These are phyloP conservation scores for Mystacornis crossleyi DNA, from an alignment of 2,113 vertebrate species.

Conservation along the genomic window DNA sequence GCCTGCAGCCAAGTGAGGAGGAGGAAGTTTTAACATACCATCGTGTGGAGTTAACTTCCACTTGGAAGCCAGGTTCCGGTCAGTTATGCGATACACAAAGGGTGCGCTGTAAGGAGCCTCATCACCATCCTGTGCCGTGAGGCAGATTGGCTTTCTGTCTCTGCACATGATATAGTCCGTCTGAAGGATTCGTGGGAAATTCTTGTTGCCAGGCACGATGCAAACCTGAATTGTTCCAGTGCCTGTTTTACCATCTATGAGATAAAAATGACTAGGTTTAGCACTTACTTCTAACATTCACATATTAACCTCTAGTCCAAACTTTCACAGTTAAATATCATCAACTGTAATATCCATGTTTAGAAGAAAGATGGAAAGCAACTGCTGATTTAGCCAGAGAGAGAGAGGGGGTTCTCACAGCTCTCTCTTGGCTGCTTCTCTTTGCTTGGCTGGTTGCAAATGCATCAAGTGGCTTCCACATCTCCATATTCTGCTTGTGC, in stretches of 20 bases:
- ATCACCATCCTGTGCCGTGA: constrained; percentile 78
- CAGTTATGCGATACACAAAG: constrained; percentile 75
- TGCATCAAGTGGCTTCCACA: neutral
- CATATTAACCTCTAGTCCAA: neutral
- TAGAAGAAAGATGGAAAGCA: neutral
- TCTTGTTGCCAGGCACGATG: constrained; percentile 82
- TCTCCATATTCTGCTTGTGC: neutral
- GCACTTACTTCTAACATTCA: neutral
- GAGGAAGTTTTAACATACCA: constrained; percentile 62
- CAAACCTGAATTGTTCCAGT: constrained; percentile 83
- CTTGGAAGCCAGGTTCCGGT: neutral
- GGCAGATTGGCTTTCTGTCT: constrained; percentile 61
- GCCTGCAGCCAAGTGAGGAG: neutral
- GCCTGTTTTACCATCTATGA: constrained; percentile 81
- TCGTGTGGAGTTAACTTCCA: constrained; percentile 76
- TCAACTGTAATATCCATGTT: neutral
- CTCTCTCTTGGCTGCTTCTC: neutral
- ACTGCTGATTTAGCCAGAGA: neutral
- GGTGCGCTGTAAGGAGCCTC: constrained; percentile 69
- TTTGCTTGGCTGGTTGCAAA: neutral
- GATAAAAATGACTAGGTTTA: neutral
- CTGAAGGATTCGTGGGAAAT: constrained; percentile 67
- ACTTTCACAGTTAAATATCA: neutral
- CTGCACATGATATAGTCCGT: constrained; percentile 71
- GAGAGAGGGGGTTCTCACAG: neutral